Percentiles rank a stretch among this genome's conserved stretches.
Evolutionary conservation across 2,888 invertebrate genomes (phyloP).

Genomic region (Diarsia brunnea): DNA sequence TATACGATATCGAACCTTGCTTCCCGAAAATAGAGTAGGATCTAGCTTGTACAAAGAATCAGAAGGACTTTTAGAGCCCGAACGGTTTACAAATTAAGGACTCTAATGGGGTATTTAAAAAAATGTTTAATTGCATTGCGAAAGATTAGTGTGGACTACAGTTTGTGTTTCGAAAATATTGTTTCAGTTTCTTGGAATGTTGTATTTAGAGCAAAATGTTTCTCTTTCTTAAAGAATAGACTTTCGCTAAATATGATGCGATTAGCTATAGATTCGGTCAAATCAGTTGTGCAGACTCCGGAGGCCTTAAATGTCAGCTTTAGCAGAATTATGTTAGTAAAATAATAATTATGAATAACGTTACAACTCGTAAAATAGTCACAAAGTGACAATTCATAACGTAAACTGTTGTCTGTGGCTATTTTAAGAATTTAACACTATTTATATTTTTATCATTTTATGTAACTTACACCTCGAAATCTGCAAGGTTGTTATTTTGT

Average conservation of each 20-base stretch:
- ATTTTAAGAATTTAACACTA: too few relatives aligned
- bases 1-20: slow-evolving; percentile 26
- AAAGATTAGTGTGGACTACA: slow-evolving; percentile 67
- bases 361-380: too few relatives aligned
- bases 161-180: slow-evolving; percentile 12
- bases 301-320: too few relatives aligned
- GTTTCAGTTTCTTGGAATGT: too few relatives aligned
- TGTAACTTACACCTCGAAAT: too few relatives aligned
- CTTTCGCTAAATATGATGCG: neutral
- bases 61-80: slow-evolving; percentile 57
- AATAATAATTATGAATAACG: too few relatives aligned
- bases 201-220: neutral
- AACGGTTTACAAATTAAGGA: slow-evolving; percentile 79
- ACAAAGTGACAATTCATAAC: too few relatives aligned
- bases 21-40: accelerated
- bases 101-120: slow-evolving; percentile 79
- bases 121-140: slow-evolving; percentile 76
- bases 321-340: too few relatives aligned
- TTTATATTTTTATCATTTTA: too few relatives aligned
- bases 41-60: slow-evolving; percentile 17
- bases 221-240: neutral
- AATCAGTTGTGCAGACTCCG: neutral
- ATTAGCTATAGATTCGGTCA: neutral
- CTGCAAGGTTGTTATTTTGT: too few relatives aligned
- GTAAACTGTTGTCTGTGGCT: too few relatives aligned